phyloP scores from a whole-genome alignment of 2,113 vertebrate species.

The Nanorana parkeri region DNA sequence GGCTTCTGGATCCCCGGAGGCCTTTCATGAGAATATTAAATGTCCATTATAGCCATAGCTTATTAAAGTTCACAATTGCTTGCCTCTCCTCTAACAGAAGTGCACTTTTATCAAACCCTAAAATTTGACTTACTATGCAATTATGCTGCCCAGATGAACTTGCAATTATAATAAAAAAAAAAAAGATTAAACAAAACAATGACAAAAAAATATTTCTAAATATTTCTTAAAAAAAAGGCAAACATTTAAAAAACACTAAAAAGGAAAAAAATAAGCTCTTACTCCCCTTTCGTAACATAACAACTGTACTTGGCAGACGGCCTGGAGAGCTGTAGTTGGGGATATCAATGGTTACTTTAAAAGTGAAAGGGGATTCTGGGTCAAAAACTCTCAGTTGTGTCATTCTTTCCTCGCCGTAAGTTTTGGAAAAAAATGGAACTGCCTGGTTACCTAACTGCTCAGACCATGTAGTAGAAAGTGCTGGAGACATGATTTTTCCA shows the following conservation, averaged over 20 bases:
- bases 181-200: too few relatives aligned
- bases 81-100: not conserved
- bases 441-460: not conserved
- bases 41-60: slow-evolving; percentile 10
- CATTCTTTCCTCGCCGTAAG: slow-evolving; percentile 18
- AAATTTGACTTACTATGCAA: not conserved
- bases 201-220: too few relatives aligned
- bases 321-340: not conserved
- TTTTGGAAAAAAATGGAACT: slow-evolving; percentile 9
- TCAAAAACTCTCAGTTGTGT: slow-evolving; percentile 13
- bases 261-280: too few relatives aligned
- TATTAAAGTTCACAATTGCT: not conserved
- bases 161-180: too few relatives aligned
- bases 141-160: too few relatives aligned
- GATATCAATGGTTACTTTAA: slow-evolving; percentile 10
- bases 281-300: too few relatives aligned
- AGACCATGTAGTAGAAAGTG: not conserved
- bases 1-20: slow-evolving; percentile 7
- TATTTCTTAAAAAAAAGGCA: too few relatives aligned
- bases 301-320: slow-evolving; percentile 10
- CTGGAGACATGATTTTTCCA: slow-evolving; percentile 24
- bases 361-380: slow-evolving; percentile 41
- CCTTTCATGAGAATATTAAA: slow-evolving; percentile 30
- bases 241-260: too few relatives aligned
- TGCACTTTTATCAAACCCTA: not conserved